These are phyloP conservation scores for Myotis vivesi DNA, from an alignment of 2,797 vertebrate species.

Conservation along the genomic window DNA sequence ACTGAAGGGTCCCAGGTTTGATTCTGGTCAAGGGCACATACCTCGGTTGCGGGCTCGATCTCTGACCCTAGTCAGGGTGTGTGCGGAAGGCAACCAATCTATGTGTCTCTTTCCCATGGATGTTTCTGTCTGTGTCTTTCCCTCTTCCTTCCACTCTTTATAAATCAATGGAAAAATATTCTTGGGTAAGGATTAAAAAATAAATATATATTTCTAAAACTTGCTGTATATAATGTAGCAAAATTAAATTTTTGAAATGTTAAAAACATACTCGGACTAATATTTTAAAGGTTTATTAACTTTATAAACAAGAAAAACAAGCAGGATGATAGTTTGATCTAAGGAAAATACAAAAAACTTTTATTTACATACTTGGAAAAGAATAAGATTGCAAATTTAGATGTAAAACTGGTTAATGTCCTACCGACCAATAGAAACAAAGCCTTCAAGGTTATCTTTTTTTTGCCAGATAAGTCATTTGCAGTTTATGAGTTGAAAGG, in stretches of 20 bases:
- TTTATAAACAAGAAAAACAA: background rate
- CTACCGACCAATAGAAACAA: background rate
- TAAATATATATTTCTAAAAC: background rate
- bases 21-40: background rate
- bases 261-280: background rate
- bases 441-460: background rate
- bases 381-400: background rate
- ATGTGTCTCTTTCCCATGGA: background rate
- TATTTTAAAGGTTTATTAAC: background rate
- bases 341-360: background rate
- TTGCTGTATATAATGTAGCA: background rate
- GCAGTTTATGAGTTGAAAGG: background rate
- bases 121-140: background rate
- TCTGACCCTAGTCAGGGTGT: background rate
- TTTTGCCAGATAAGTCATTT: background rate
- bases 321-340: background rate
- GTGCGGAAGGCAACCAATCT: background rate
- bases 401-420: background rate
- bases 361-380: background rate
- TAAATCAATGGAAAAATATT: background rate
- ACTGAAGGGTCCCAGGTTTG: background rate
- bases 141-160: background rate
- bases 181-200: background rate
- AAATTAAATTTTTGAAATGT: background rate
- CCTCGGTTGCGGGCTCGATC: background rate